Conservation (phyloP, 2,888 invertebrate genomes). For the Drosophila recens region DNA sequence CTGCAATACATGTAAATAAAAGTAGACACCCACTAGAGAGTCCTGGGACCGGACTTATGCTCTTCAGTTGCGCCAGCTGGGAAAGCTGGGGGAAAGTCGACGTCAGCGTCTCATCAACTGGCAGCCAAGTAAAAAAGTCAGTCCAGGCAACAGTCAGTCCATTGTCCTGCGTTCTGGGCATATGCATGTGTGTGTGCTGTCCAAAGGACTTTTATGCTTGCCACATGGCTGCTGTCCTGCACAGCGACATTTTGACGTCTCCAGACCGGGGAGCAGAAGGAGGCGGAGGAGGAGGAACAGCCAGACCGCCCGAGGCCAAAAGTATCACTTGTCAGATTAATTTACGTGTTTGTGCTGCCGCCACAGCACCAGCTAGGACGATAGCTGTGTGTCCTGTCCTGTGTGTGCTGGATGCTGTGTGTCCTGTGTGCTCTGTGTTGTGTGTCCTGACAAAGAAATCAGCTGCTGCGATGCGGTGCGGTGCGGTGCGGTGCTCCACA, state of each 20-base stretch:
- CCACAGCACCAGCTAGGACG: constrained; percentile 57
- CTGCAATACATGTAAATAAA: constrained; percentile 79
- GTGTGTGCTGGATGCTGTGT: constrained; percentile 44
- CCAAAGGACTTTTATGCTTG: constrained; percentile 77
- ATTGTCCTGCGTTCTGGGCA: constrained; percentile 51
- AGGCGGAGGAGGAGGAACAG: constrained; percentile 1
- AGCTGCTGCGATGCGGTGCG: constrained; percentile 70
- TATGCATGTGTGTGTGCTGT: constrained; percentile 42
- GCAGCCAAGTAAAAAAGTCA: constrained; percentile 73
- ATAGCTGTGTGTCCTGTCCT: constrained; percentile 39
- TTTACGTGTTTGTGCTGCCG: constrained; percentile 84
- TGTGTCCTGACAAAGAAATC: constrained; percentile 76
- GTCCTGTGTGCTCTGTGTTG: constrained; percentile 31
- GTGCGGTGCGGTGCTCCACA: constrained; percentile 65
- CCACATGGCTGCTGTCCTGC: constrained; percentile 77
- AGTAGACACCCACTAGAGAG: constrained; percentile 59
- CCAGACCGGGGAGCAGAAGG: constrained; percentile 22
- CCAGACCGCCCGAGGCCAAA: constrained; percentile 78
- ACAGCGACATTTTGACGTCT: constrained; percentile 74
- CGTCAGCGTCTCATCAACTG: constrained; percentile 74
- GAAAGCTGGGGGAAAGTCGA: constrained; percentile 38
- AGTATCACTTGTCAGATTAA: constrained; percentile 85
- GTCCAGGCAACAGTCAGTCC: constrained; percentile 52
- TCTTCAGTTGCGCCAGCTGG: constrained; percentile 11
- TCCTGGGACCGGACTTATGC: constrained; percentile 37